These are phyloP conservation scores for Yponomeuta sedellus DNA, from an alignment of 2,888 invertebrate species.

Conservation along the genomic window DNA sequence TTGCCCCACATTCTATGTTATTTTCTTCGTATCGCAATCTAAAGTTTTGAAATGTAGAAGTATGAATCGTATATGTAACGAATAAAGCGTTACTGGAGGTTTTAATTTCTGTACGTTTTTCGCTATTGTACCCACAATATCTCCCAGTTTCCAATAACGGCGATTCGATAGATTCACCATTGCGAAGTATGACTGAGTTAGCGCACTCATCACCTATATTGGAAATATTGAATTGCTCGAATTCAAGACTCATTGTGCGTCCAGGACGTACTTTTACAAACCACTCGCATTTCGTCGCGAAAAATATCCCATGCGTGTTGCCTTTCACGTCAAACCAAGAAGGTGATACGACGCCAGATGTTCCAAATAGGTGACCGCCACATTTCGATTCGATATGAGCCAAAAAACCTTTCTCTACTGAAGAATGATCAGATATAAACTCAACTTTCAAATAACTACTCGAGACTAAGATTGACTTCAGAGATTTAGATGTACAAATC, in stretches of 20 bases:
- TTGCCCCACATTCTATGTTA: slow-evolving; percentile 81
- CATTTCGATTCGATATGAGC: slow-evolving; percentile 78
- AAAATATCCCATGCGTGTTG: slow-evolving; percentile 15
- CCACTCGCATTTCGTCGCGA: slow-evolving; percentile 80
- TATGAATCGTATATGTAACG: slow-evolving; percentile 34
- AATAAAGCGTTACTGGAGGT: slow-evolving; percentile 79
- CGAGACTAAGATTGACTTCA: not conserved
- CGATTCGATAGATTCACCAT: slow-evolving; percentile 83
- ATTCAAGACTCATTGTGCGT: slow-evolving; percentile 79
- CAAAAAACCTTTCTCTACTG: slow-evolving; percentile 81
- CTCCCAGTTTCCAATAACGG: slow-evolving; percentile 84
- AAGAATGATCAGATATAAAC: slow-evolving; percentile 79
- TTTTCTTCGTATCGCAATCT: slow-evolving; percentile 77
- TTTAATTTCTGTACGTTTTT: slow-evolving; percentile 52
- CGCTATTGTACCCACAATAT: slow-evolving; percentile 78
- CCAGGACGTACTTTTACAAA: slow-evolving; percentile 83
- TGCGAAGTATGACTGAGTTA: slow-evolving; percentile 77
- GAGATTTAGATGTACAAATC: not conserved
- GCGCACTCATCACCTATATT: slow-evolving; percentile 45
- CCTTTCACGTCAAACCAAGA: slow-evolving; percentile 32
- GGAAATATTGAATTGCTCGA: slow-evolving; percentile 78
- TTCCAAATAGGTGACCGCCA: slow-evolving; percentile 79
- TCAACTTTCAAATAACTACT: slow-evolving; percentile 79
- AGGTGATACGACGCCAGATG: slow-evolving; percentile 73
- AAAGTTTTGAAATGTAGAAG: slow-evolving; percentile 47